These are phyloP conservation scores for Lutraria rhynchaena DNA, from an alignment of 1,140 invertebrate genomes.

Conservation along the genomic window DNA sequence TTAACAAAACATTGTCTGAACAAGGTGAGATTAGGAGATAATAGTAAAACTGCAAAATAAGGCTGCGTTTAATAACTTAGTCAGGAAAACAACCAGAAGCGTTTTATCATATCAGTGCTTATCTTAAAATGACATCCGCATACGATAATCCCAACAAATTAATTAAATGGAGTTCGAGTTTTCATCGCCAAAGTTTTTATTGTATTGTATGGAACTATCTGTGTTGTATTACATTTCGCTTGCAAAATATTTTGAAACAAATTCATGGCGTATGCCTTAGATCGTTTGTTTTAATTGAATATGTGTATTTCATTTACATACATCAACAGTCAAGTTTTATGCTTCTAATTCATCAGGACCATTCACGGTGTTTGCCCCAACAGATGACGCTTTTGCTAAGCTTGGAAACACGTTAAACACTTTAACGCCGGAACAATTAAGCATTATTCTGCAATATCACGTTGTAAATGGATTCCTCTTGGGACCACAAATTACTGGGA, in stretches of 20 bases:
- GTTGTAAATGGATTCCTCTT: constrained; percentile 22
- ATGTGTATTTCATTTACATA: background rate
- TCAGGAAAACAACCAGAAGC: no score
- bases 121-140: no score
- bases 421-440: constrained; percentile 1
- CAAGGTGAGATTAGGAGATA: background rate
- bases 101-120: no score
- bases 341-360: constrained; percentile 17
- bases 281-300: no score
- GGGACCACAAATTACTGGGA: background rate
- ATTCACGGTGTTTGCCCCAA: constrained; percentile 50
- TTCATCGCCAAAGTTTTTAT: no score
- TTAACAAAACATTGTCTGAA: background rate
- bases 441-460: constrained; percentile 35
- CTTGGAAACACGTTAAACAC: background rate
- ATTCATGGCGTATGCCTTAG: no score
- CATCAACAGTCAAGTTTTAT: background rate
- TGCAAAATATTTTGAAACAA: no score
- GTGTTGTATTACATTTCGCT: no score
- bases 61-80: no score
- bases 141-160: no score
- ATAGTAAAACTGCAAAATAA: background rate
- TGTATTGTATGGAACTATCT: no score
- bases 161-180: no score
- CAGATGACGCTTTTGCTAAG: constrained; percentile 39